Percentiles rank a stretch among this genome's conserved stretches.
These are phyloP conservation scores for Andrena hattorfiana DNA, from an alignment of 2,888 invertebrate genomes.

Conservation along the genomic window DNA sequence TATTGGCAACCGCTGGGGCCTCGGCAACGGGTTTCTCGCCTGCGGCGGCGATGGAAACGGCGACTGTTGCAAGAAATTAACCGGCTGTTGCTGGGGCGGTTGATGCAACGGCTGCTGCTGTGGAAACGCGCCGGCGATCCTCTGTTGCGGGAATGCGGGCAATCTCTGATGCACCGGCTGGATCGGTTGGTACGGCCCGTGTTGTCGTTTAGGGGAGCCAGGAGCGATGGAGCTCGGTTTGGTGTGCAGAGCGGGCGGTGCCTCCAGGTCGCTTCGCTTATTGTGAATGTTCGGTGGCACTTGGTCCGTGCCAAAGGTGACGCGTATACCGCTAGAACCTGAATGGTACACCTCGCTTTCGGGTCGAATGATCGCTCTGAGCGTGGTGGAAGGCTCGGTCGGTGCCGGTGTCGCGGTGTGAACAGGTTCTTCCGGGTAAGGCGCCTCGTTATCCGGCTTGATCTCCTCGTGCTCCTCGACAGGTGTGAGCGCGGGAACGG, in stretches of 20 bases:
- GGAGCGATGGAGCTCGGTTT: slow-evolving; percentile 70
- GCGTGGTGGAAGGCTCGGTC: slow-evolving; percentile 90
- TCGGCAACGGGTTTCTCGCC: slow-evolving; percentile 60
- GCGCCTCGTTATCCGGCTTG: slow-evolving; percentile 79
- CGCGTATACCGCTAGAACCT: slow-evolving; percentile 92
- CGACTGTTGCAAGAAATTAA: slow-evolving; percentile 64
- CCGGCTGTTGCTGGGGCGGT: slow-evolving; percentile 61
- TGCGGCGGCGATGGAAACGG: slow-evolving; percentile 57
- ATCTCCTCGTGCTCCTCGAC: slow-evolving; percentile 88
- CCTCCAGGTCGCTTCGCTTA: slow-evolving; percentile 79
- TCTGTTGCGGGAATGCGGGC: slow-evolving; percentile 81
- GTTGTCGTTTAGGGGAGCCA: slow-evolving; percentile 81
- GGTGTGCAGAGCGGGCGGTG: slow-evolving; percentile 82
- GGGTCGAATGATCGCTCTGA: slow-evolving; percentile 93
- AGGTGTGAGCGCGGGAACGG: slow-evolving; percentile 92
- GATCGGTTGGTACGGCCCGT: slow-evolving; percentile 81
- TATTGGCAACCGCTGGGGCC: slow-evolving; percentile 79
- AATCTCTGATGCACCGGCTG: slow-evolving; percentile 77
- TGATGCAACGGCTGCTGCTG: slow-evolving; percentile 82
- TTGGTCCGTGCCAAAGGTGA: slow-evolving; percentile 91
- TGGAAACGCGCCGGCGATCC: slow-evolving; percentile 84
- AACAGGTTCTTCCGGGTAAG: slow-evolving; percentile 87
- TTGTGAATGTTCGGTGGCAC: slow-evolving; percentile 83
- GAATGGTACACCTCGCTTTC: slow-evolving; percentile 93
- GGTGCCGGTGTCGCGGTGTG: slow-evolving; percentile 86